Evolutionary conservation across 2,797 vertebrate species (phyloP), one percentile per base, ranked within the genome.

Genomic region (Ceryle rudis): DNA sequence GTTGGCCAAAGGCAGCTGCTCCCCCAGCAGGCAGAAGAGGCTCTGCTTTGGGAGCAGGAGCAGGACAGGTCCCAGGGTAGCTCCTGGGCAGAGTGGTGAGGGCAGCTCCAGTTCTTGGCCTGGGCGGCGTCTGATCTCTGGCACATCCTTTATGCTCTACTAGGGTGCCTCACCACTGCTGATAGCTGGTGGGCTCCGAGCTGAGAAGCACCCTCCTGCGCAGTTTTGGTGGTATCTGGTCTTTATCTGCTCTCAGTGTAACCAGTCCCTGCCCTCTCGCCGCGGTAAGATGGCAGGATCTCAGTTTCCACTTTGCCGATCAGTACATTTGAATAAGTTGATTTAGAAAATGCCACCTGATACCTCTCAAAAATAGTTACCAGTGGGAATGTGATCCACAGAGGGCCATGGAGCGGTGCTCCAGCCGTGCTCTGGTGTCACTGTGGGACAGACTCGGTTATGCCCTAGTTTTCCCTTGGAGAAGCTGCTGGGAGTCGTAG

Each of bases 361-460:
- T 81, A 81, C 46, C 46, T 64, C 66, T 93, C 73, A 42, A 79
- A 95, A 95, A 95, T 96, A 95, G 92, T 57, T 33, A 6, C 57
- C 28, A 33, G 37, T 21, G 82, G 70, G 42, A 90, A 86, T 29
- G 62, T 61, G 93, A 93, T 86, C 93, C 67, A 11, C 62, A 80
- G 51, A 33, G 70, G 31, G 23, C 60, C 26, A 7, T 42, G 89
- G 69, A 51, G 37, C 6, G 10, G 39, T 11, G 88, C 52, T 69
- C 6, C 55, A 66, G 85, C 51, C 31, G 1, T 1, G 1, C 42
- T 46, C 42, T 1, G 3, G 31, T 1, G 2, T 51, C 73, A 17
- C 2, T 1, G 0, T 17, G 39, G 75, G 67, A 37, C n/a, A 67
- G 46, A 31, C 61, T 71, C 25, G 0, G 26, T 26, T 28, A 20